Evolutionary conservation across 2,888 invertebrate genomes (phyloP), one percentile per base, ranked within the genome.

Genomic region (Drosophila nigricruria): DNA sequence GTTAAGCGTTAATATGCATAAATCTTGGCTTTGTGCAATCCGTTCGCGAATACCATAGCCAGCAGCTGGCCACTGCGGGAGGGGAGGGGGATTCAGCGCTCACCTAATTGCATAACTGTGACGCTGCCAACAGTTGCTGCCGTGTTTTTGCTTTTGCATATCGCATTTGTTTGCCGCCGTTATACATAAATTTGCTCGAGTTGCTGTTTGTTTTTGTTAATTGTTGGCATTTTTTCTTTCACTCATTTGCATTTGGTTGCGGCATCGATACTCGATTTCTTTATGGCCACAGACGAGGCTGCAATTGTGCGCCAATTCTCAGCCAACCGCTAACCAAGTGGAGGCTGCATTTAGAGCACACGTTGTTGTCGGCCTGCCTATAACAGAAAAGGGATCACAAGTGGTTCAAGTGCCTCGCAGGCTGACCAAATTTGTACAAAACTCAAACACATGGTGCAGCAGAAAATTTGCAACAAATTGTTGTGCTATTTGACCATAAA

Each of bases 1-100:
- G 73, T 79, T 82, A 79, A 85, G 73, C 88, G 84, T 88, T 88
- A 85, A 89, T 89, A 89, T 84, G 82, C 89, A 84, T 89, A 85
- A 88, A 85, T 85, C 89, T 85, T 71, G 58, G 77, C 77, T 77
- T 57, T 82, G 88, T 85, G 89, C 85, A 89, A 87, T 81, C 68
- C 67, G 42, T 60, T 67, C 57, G 72, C 86, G 68, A 81, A 68
- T 75, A 88, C 81, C 80, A 83, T 80, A 72, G 83, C 70, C 65
- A 74, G 58, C 59, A 45, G 50, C 30, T 18, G 57, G 40, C 36
- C 16, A 25, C 72, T 16, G 16, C 18, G 56, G 25, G 25, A 12
- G 53, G 25, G 36, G 42, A 25, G 34, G 34, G 18, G 43, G 50
- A 32, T 3, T 49, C 20, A 14, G 14, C 49, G 72, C 57, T 47